Evolutionary conservation across 2,797 vertebrate species (phyloP), one percentile per base, ranked within the genome.

Genomic region (Neomorphus geoffroyi): DNA sequence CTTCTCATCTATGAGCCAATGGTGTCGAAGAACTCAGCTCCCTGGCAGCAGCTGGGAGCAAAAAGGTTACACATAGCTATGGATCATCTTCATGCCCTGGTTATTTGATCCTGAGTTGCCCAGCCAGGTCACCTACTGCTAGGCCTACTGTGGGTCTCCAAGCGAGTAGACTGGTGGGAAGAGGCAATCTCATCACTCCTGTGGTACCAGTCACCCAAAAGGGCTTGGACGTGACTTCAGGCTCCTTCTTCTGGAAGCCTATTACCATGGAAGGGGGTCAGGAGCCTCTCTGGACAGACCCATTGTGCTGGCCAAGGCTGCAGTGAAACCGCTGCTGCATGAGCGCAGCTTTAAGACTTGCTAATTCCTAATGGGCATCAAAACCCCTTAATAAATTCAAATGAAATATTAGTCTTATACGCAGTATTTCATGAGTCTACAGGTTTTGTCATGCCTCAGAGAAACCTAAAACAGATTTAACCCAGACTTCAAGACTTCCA

Each of bases 21-120:
- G 10, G 4, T 0, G 0, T 7, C 13, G 51, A 86, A 30, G 30
- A 74, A 67, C 28, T 13, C 17, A 2, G 28, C 18, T 80, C 37
- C 58, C 24, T 26, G 18, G 21, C 17, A 90, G 35, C 41, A 67
- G 8, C 21, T 74, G 37, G 23, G 7, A 27, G 35, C 28, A 64
- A 50, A 35, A 90, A 41, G 2, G 11, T 67, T 78, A 41, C 37
- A 74, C 2, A 60, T 23, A 48, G 37, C 46, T 56, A 73, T 4
- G 7, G 35, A 64, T 78, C 45, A 19, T 19, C 16, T 45, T 77
- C 72, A 61, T 5, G 2, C 13, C 11, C 2, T 10, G 39, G 33
- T n/a, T 37, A 67, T 37, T 35, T 27, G 11, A 64, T 62, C n/a
- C 46, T 27, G 23, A 24, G 10, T 46, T 67, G 51, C 19, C 35